These are phyloP conservation scores for Meda fulgida DNA, from an alignment of 2,797 vertebrate species.

Conservation along the genomic window DNA sequence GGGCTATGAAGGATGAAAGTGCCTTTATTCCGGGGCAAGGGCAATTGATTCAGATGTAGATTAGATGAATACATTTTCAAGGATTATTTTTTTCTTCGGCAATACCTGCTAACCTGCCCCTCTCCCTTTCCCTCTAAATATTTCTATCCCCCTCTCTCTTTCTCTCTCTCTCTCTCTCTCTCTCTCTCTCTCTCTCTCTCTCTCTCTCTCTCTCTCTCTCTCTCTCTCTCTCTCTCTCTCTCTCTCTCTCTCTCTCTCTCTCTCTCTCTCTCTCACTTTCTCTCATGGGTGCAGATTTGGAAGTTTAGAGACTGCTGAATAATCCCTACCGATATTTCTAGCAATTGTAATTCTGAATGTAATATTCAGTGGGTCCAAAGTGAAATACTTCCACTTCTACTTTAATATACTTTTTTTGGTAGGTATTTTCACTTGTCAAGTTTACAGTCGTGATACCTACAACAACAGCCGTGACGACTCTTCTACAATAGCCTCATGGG, in stretches of 20 bases:
- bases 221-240: too few species aligned
- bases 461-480: too few species aligned
- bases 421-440: too few species aligned
- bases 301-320: slow-evolving; percentile 8
- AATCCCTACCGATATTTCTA: slow-evolving; percentile 10
- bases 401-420: background rate
- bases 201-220: too few species aligned
- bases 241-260: too few species aligned
- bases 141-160: background rate
- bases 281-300: background rate
- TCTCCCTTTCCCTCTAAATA: slow-evolving; percentile 28
- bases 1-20: slow-evolving; percentile 46
- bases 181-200: too few species aligned
- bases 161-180: background rate
- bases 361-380: background rate
- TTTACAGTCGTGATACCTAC: too few species aligned
- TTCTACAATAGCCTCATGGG: too few species aligned
- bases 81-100: slow-evolving; percentile 12
- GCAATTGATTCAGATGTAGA: slow-evolving; percentile 57
- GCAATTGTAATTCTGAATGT: slow-evolving; percentile 4
- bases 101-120: slow-evolving; percentile 36
- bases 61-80: slow-evolving; percentile 54
- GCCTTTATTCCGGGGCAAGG: slow-evolving; percentile 54
- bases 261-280: background rate
- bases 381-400: background rate